Evolutionary conservation across 2,113 vertebrate genomes (phyloP), one percentile per base, ranked within the genome.

Genomic region (Vidua chalybeata): DNA sequence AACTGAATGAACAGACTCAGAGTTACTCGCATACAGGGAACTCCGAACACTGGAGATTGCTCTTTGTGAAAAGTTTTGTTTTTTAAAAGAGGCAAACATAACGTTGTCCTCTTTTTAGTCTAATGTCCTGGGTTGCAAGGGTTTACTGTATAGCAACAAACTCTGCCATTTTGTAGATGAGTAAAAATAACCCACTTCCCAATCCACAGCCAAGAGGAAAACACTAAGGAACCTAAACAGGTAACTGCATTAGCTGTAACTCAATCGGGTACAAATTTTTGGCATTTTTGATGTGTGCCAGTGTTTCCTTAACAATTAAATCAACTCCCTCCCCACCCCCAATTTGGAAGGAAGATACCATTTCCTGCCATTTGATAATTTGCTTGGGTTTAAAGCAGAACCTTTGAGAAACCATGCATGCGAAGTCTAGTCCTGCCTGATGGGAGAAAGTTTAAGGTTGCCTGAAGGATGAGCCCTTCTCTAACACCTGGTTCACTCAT

Each of bases 11-110:
- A 33, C 22, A 89, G 21, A 28, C 12, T 67, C 43, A 64, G 51
- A 51, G 7, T 20, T 69, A 13, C 15, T 35, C 21, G 9, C 45
- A 21, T 27, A 76, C 10, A 16, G 2, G 2, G 3, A 79, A 6
- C 17, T 68, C n/a, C 0, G 0, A 77, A 80, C 2, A 2, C 8
- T 51, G 39, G 14, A 59, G 8, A 2, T 43, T 46, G 52, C 30
- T 74, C 14, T 49, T 66, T 21, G 26, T 71, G 66, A 5, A 35
- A 84, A 66, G 10, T 63, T 61, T 83, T 76, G 7, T 1, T 56
- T 31, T 85, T 73, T 69, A 37, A 64, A 88, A 84, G 6, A 63
- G 9, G 22, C 10, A 84, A 82, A 79, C 4, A 13, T 52, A 30
- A 71, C 10, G 69, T 76, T 61, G 20, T 79, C 27, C 8, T 64